These are phyloP conservation scores for Syngnathus scovelli DNA, from an alignment of 2,113 vertebrate genomes.

Conservation along the genomic window DNA sequence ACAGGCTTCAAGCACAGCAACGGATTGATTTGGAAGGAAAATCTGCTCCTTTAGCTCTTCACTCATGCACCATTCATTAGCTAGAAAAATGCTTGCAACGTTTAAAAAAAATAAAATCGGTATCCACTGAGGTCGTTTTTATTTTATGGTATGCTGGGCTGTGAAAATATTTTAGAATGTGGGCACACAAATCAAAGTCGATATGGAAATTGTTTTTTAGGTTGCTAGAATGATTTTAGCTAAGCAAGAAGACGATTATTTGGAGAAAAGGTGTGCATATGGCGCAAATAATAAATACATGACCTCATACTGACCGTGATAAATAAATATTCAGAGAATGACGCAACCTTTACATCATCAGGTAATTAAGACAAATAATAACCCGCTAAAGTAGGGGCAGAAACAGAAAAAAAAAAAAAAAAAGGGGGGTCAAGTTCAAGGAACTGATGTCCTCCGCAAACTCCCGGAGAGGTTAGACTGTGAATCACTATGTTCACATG, in stretches of 20 bases:
- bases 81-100: neutral
- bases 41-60: conserved; percentile 48
- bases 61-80: conserved; percentile 17
- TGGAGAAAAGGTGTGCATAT: too few species aligned
- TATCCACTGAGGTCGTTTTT: neutral
- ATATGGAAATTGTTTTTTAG: neutral
- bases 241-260: neutral
- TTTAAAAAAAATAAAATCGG: neutral
- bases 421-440: neutral
- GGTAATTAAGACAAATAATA: neutral
- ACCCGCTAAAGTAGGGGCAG: neutral
- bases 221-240: neutral
- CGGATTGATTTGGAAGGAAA: conserved; percentile 60
- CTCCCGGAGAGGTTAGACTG: conserved; percentile 9
- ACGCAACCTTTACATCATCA: neutral
- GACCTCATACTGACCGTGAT: neutral
- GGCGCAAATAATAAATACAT: neutral
- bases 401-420: neutral
- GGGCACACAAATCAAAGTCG: neutral
- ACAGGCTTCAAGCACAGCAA: conserved; percentile 20
- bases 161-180: neutral
- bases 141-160: neutral
- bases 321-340: neutral
- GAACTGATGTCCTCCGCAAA: neutral
- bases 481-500: conserved; percentile 32